Base-by-base conservation (phyloP, 1,140 invertebrate species). In the Apis florea region DNA sequence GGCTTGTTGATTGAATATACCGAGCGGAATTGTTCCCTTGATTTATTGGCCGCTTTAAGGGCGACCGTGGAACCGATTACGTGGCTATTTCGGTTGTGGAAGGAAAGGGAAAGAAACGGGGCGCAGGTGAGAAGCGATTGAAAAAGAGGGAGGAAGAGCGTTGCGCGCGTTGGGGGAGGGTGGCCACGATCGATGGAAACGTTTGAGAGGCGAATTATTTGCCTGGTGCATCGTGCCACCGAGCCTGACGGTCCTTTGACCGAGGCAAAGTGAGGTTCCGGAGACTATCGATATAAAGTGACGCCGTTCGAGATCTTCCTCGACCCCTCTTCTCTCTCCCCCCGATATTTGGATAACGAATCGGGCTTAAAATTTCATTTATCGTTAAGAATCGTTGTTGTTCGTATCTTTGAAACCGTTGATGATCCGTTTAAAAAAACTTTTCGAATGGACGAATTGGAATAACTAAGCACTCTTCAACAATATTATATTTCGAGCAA, bases 141-240 rank as follows among this genome's bases (percentile, higher is more conserved):
- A 81, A 74, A 81, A 75, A 81, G 82, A 79, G 26, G 61, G 80
- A 79, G 61, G 53, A 40, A 67, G 40, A 64, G 51, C n/a, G 51
- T 17, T 21, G 53, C 0, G 51, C 40, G 1, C 6, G 63, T 15
- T 1, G 54, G 12, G 9, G 19, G 13, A 47, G 17, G 26, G 8
- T n/a, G 51, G 21, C 13, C 26, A 24, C 67, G 75, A 83, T 83
- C 76, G 76, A 83, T 83, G 68, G 53, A 31, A 83, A 71, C 75
- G 79, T 81, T 81, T 68, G 79, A 81, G 63, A 56, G 71, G 54
- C 71, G 79, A 81, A 81, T 75, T 81, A 81, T 81, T 81, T 81
- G 79, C 72, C 47, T 47, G 54, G 47, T 81, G 72, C 79, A 81
- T 80, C 61, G 40, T 56, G 79, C 54, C 56, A 31, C 21, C 47